Evolutionary conservation across 2,888 invertebrate genomes (phyloP), one percentile per base, ranked within the genome.

Genomic region (Megamerina dolium): DNA sequence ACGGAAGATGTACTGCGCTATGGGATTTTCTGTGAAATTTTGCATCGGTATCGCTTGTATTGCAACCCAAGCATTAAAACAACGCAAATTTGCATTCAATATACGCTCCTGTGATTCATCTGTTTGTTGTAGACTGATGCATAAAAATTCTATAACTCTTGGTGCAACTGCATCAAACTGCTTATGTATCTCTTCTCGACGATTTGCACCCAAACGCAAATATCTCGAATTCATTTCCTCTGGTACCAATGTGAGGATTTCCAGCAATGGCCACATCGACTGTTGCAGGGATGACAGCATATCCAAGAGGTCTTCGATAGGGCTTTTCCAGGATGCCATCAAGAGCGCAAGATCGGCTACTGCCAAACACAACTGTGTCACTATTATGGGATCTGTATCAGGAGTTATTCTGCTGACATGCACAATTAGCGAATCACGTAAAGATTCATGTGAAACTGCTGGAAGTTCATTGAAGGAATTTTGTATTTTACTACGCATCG

Each of bases 401-500:
- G 83, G 80, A 27, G 83, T 83, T 31, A 88, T 84, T 64, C 84
- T 81, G 39, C 84, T 81, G 56, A 96, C 78, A 67, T 97, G 96
- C 30, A 85, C 80, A 46, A 97, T 74, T 34, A 99, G 73, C 0
- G 97, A 95, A 72, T 96, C 91, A 53, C 95, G 75, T 19, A 99
- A 75, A 1, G 94, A 89, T 54, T 78, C 74, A 55, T 94, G 85
- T 5, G 92, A 85, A 55, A 87, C 85, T 6, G 78, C 65, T 1
- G 96, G 95, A 50, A 97, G 74, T 71, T 97, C 96, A 57, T 91
- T 87, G 65, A 97, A 89, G 45, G 85, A 88, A 51, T 83, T 80
- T 66, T 91, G 90, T 37, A 94, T 92, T 77, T 97, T 97, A 19
- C 89, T 87, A 58, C 96, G 79, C 86, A 99, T 91, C 2, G 97